These are phyloP conservation scores for Amblyraja radiata DNA, from an alignment of 2,797 vertebrate species.

Conservation along the genomic window DNA sequence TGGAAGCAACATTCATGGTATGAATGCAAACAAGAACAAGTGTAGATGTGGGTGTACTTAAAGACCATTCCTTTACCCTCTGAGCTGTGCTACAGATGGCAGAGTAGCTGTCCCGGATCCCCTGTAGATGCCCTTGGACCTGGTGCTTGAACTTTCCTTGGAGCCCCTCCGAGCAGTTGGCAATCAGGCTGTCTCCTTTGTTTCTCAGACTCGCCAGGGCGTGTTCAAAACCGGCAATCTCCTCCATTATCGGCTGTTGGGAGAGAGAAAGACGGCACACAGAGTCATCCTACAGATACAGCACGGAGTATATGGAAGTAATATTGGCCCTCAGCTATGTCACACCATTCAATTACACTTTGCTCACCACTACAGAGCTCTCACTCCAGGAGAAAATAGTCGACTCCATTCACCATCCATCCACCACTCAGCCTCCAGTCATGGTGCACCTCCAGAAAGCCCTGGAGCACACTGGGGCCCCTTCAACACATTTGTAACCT, in stretches of 20 bases:
- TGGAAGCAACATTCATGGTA: too few species aligned
- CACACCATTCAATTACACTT: not conserved
- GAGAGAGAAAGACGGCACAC: conserved; percentile 24
- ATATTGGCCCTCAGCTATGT: not conserved
- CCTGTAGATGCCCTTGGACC: conserved; percentile 82
- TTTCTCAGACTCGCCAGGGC: conserved; percentile 71
- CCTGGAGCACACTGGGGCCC: too few species aligned
- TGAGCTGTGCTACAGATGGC: conserved; percentile 95
- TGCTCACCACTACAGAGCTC: too few species aligned
- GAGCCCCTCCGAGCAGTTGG: conserved; percentile 75
- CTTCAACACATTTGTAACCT: too few species aligned
- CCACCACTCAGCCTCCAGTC: too few species aligned
- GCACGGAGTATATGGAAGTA: not conserved
- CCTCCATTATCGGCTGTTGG: conserved; percentile 91
- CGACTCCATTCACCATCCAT: too few species aligned
- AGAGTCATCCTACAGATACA: not conserved
- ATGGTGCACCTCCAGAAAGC: too few species aligned
- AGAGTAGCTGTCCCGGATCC: conserved; percentile 88
- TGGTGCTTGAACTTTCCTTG: conserved; percentile 83
- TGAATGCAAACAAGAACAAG: too few species aligned
- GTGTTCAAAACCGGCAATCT: conserved; percentile 90
- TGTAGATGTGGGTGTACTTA: not conserved
- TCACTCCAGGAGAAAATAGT: too few species aligned
- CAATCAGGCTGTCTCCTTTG: conserved; percentile 74
- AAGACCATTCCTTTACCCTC: conserved; percentile 67